phyloP scores from a whole-genome alignment of 2,797 vertebrate genomes.

The Poliocrania exsul region DNA sequence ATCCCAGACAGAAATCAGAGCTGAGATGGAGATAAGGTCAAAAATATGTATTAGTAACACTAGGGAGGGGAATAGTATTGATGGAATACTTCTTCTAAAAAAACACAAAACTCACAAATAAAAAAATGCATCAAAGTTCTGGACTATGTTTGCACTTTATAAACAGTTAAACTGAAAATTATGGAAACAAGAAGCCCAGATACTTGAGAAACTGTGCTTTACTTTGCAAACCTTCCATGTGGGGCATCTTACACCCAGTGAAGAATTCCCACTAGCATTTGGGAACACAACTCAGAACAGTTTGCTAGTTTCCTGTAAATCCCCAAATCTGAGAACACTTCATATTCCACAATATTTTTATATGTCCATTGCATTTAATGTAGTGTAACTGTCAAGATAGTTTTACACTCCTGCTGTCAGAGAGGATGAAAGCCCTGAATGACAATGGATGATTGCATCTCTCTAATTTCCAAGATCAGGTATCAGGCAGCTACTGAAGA shows the following conservation, averaged over 20 bases:
- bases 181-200: background rate
- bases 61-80: background rate
- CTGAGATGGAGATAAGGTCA: slow-evolving; percentile 50
- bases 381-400: background rate
- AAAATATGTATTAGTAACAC: slow-evolving; percentile 46
- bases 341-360: background rate
- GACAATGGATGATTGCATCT: background rate
- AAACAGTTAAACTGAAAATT: slow-evolving; percentile 11
- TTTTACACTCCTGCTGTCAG: background rate
- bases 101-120: background rate
- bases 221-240: background rate
- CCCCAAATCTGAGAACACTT: background rate
- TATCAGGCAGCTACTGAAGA: background rate
- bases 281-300: background rate
- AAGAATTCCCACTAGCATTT: background rate
- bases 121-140: background rate
- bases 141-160: background rate
- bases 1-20: slow-evolving; percentile 57
- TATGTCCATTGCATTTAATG: background rate
- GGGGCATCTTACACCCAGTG: background rate
- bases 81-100: slow-evolving; percentile 13
- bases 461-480: background rate
- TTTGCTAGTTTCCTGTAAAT: background rate
- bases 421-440: background rate
- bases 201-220: background rate